Percentiles rank a stretch among this genome's conserved stretches.
Evolutionary conservation across 2,113 vertebrate species (phyloP).

Genomic region (Psittacula cyanocephala): DNA sequence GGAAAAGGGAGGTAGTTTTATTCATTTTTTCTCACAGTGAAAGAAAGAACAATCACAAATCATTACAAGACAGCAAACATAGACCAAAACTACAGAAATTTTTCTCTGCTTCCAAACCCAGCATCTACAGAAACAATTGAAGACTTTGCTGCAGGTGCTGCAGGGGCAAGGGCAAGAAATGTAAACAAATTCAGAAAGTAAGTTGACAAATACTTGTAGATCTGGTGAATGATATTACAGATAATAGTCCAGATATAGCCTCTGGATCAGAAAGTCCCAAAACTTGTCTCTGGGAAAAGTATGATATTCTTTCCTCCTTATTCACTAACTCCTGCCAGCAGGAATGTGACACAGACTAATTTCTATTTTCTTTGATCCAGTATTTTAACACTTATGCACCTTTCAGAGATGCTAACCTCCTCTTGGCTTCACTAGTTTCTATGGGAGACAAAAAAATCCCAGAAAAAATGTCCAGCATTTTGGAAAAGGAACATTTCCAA

Average conservation of each 20-base stretch:
- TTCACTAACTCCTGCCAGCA: background rate
- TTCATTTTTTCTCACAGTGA: background rate
- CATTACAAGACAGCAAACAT: background rate
- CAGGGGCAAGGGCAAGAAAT: background rate
- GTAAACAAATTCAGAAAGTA: background rate
- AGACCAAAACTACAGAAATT: background rate
- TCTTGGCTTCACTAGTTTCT: background rate
- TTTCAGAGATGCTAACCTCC: background rate
- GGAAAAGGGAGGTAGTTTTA: background rate
- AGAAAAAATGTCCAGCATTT: background rate
- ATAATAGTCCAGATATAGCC: background rate
- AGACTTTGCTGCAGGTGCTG: background rate
- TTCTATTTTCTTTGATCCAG: background rate
- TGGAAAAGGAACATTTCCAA: background rate
- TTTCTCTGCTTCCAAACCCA: background rate
- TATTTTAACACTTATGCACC: background rate
- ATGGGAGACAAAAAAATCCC: background rate
- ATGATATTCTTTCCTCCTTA: background rate
- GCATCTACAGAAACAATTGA: background rate
- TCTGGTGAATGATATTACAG: background rate
- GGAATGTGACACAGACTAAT: background rate
- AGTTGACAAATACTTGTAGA: background rate
- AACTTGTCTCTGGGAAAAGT: background rate
- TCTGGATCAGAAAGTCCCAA: background rate
- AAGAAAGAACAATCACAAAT: background rate